A percentile compares a stretch with the other conserved stretches of the same genome.
Evolutionary conservation across 2,797 vertebrate genomes (phyloP).

Genomic region (Poeciliopsis paucimaculata): DNA sequence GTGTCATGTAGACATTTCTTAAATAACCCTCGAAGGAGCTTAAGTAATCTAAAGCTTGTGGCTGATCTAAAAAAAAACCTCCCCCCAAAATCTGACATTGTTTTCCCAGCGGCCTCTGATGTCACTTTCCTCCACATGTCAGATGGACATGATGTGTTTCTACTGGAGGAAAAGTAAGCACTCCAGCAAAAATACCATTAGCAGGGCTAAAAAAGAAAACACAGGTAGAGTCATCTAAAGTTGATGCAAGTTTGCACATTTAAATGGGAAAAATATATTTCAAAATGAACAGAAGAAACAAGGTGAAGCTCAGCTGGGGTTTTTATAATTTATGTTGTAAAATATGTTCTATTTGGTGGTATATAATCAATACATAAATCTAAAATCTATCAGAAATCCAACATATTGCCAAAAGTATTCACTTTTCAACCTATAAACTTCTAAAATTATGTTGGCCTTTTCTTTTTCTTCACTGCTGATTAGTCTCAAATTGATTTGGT

Average conservation of each 20-base stretch:
- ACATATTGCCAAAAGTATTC: neutral
- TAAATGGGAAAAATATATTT: neutral
- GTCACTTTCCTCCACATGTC: slow-evolving; percentile 14
- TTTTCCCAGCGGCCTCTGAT: slow-evolving; percentile 33
- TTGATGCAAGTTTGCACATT: neutral
- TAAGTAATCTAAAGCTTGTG: slow-evolving; percentile 31
- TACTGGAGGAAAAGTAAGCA: neutral
- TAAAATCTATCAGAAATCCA: neutral
- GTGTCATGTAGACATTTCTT: slow-evolving; percentile 27
- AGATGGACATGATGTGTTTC: slow-evolving; percentile 18
- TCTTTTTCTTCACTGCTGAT: too few species aligned
- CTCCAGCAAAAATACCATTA: neutral
- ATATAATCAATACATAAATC: neutral
- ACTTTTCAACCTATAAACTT: neutral
- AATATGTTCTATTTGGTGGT: neutral
- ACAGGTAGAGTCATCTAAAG: neutral
- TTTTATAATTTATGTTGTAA: neutral
- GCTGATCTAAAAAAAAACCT: slow-evolving; percentile 24
- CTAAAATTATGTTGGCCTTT: too few species aligned
- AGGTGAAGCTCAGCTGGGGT: neutral
- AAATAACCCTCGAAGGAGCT: slow-evolving; percentile 33
- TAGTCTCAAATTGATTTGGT: too few species aligned
- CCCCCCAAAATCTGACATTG: slow-evolving; percentile 7
- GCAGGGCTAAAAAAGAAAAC: neutral
- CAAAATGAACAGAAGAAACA: neutral